Percentiles rank a stretch among this genome's conserved stretches.
phyloP scores from a whole-genome alignment of 2,888 invertebrate genomes.

The Orthosia incerta region DNA sequence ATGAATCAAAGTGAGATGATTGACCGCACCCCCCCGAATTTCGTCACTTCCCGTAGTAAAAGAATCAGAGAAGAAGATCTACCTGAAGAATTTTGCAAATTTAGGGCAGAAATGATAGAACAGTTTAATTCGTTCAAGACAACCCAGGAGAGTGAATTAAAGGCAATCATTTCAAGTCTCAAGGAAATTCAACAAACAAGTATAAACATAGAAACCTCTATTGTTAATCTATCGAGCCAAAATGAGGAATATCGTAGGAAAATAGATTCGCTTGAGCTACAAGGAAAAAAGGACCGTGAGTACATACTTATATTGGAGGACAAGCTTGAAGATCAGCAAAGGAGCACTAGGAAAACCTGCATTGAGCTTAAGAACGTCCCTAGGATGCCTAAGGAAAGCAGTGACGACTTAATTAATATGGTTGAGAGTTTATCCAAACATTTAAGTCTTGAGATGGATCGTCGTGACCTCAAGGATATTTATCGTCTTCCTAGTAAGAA shows the following conservation, averaged over 20 bases:
- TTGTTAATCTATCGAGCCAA: constrained; percentile 1
- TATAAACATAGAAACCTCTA: constrained; percentile 1
- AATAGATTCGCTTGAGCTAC: constrained; percentile 9
- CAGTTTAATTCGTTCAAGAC: no score
- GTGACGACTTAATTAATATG: constrained; percentile 13
- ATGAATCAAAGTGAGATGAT: no score
- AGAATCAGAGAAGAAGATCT: neutral
- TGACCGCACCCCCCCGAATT: no score
- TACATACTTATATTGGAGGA: constrained; percentile 9
- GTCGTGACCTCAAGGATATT: constrained; percentile 17
- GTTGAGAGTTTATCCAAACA: neutral
- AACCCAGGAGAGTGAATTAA: no score
- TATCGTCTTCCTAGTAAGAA: neutral
- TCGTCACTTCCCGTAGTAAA: no score
- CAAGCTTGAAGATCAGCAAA: constrained; percentile 3
- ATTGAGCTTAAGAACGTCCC: constrained; percentile 14
- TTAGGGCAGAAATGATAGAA: no score
- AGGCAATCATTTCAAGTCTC: no score
- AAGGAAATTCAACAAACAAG: constrained; percentile 5
- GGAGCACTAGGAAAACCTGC: constrained; percentile 8
- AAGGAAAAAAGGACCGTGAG: constrained; percentile 5
- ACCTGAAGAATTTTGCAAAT: no score
- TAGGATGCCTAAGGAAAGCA: constrained; percentile 8
- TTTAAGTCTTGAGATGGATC: constrained; percentile 5
- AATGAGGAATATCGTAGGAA: constrained; percentile 8